phyloP scores from a whole-genome alignment of 2,888 invertebrate species.

The Myopa tessellatipennis region DNA sequence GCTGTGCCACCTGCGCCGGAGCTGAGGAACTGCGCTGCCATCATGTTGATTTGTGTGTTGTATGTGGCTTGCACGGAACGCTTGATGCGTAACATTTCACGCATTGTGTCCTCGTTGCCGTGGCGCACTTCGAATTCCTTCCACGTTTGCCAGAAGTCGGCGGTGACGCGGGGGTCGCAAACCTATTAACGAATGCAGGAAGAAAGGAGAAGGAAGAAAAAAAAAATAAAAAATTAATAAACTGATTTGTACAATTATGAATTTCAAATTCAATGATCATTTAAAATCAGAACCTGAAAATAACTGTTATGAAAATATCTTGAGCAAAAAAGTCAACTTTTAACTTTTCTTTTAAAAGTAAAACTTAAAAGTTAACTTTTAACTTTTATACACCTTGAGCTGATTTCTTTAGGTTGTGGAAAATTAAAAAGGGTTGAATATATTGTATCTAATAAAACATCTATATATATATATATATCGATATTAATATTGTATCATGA shows the following conservation, averaged over 20 bases:
- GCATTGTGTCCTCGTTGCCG: slow-evolving; percentile 99
- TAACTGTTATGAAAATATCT: too few species aligned
- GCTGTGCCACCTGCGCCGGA: slow-evolving; percentile 78
- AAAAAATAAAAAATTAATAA: neutral
- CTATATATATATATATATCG: too few species aligned
- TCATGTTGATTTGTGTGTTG: slow-evolving; percentile 98
- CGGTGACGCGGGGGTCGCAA: slow-evolving; percentile 96
- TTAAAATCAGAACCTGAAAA: too few species aligned
- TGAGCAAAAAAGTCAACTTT: too few species aligned
- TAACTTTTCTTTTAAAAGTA: neutral
- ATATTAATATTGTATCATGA: too few species aligned
- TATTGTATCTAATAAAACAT: too few species aligned
- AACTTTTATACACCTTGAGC: too few species aligned
- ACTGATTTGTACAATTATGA: neutral
- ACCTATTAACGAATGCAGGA: slow-evolving; percentile 49
- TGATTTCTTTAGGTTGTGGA: too few species aligned
- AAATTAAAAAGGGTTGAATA: too few species aligned
- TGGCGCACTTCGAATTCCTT: slow-evolving; percentile 99
- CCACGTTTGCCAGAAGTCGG: slow-evolving; percentile 98
- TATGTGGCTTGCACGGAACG: slow-evolving; percentile 97
- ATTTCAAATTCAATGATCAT: too few species aligned
- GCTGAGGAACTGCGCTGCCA: slow-evolving; percentile 97
- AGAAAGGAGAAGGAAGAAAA: neutral
- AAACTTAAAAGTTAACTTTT: neutral
- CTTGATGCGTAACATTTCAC: slow-evolving; percentile 98